Conservation (phyloP, 2,888 invertebrate genomes). For the Sphecodes monilicornis region DNA sequence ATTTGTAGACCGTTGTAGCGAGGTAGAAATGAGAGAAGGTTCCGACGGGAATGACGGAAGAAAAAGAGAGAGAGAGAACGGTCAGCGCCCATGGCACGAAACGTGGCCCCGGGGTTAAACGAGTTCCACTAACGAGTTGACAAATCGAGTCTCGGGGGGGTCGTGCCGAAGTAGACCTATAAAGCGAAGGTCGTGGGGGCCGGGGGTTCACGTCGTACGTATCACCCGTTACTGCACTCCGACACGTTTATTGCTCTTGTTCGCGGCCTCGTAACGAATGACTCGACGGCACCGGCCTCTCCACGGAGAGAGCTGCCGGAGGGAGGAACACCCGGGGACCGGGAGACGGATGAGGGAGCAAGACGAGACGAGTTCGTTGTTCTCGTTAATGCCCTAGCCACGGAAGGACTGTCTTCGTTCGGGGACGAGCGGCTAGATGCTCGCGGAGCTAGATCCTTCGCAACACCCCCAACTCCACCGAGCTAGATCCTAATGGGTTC, state of each 20-base stretch:
- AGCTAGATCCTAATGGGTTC: not conserved
- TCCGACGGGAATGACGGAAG: not conserved
- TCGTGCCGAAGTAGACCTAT: slow-evolving; percentile 83
- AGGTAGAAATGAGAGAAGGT: not conserved
- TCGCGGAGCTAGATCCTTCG: no score
- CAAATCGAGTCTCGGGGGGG: slow-evolving; percentile 84
- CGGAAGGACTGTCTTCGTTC: slow-evolving; percentile 41
- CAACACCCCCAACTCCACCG: no score
- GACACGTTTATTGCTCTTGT: slow-evolving; percentile 83
- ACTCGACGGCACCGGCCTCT: slow-evolving; percentile 71
- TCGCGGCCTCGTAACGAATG: slow-evolving; percentile 82
- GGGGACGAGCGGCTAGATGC: not conserved
- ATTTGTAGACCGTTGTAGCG: not conserved
- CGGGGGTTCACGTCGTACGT: slow-evolving; percentile 74
- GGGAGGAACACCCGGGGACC: slow-evolving; percentile 54
- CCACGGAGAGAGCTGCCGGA: slow-evolving; percentile 31
- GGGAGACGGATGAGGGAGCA: slow-evolving; percentile 49
- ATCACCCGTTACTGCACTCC: slow-evolving; percentile 79
- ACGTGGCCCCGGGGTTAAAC: slow-evolving; percentile 80
- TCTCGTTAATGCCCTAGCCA: slow-evolving; percentile 57
- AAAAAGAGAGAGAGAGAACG: slow-evolving; percentile 31
- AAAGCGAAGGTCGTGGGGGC: slow-evolving; percentile 81
- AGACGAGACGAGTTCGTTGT: slow-evolving; percentile 59
- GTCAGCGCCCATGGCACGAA: slow-evolving; percentile 68
- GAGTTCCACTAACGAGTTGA: slow-evolving; percentile 84